These are phyloP conservation scores for Eretmochelys imbricata DNA, from an alignment of 2,113 vertebrate genomes.

Conservation along the genomic window DNA sequence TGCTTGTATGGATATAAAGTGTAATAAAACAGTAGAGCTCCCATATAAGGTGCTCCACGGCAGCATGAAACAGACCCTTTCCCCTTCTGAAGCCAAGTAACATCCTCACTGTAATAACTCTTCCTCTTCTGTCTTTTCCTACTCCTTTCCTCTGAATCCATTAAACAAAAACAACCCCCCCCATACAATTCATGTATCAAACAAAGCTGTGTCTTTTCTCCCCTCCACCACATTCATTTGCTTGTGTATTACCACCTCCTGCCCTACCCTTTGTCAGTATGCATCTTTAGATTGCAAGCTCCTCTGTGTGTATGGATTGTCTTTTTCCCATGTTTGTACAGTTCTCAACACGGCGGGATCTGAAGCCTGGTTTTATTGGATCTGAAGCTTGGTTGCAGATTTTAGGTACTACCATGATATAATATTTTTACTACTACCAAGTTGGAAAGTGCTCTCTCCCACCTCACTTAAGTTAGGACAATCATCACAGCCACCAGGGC, in stretches of 20 bases:
- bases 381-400: too few species aligned
- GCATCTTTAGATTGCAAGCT: accelerated
- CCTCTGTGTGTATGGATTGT: accelerated
- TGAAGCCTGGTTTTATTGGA: not conserved
- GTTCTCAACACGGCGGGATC: not conserved
- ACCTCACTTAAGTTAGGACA: not conserved
- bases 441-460: not conserved
- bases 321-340: not conserved
- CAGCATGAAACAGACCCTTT: not conserved
- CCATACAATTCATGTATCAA: accelerated
- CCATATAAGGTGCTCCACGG: not conserved
- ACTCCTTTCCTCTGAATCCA: not conserved
- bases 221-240: not conserved
- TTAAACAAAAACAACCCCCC: accelerated
- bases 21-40: accelerated
- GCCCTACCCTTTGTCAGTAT: not conserved
- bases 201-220: too few species aligned
- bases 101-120: not conserved
- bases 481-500: not conserved
- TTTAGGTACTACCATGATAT: too few species aligned
- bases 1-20: accelerated
- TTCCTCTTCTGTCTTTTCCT: not conserved
- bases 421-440: not conserved
- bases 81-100: accelerated
- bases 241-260: accelerated